Base-by-base conservation (phyloP, 2,797 vertebrate genomes). In the Semotilus atromaculatus region DNA sequence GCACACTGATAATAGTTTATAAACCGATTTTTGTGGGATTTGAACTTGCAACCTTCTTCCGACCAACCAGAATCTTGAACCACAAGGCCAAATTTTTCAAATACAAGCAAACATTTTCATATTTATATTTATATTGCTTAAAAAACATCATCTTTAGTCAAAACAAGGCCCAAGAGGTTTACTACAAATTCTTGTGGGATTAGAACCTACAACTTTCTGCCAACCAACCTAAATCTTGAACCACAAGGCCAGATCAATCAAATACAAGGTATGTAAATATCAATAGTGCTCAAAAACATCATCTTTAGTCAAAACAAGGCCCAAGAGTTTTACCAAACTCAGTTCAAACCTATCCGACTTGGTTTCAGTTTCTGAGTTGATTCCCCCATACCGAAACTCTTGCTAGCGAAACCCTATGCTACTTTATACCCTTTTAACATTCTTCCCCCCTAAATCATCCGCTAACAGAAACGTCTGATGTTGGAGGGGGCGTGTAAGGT, bases 391-490 rank as follows among this genome's bases (percentile, higher is more conserved):
- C 62, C 29, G 18, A 70, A 40, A 80, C 75, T 79, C 75, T 67
- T 75, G 34, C 29, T n/a, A 67, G 8, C 9, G 19, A 34, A 72
- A 60, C 18, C n/a, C 75, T 62, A 62, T 77, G 36, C 75, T 62
- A 77, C 75, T 29, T 77, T 62, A 77, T 29, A 77, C n/a, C 55
- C 75, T 62, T 77, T 77, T 77, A 77, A 62, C 75, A 77, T 77
- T 77, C 75, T 51, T 77, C 36, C 55, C 51, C 74, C 34, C 53
- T 62, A 62, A 77, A 77, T 77, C 75, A 77, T 60, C 8, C 8
- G 75, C n/a, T 77, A 62, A 77, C 55, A 77, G 75, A 77, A 62
- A 77, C 16, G 55, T 62, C 75, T 77, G 36, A 62, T 77, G 75
- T 77, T 77, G 75, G 55, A 43, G 55, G 38, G 75, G 75, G 75